Percentiles rank a stretch among this genome's conserved stretches.
Evolutionary conservation across 2,888 invertebrate genomes (phyloP).

Genomic region (Brachyopa scutellaris): DNA sequence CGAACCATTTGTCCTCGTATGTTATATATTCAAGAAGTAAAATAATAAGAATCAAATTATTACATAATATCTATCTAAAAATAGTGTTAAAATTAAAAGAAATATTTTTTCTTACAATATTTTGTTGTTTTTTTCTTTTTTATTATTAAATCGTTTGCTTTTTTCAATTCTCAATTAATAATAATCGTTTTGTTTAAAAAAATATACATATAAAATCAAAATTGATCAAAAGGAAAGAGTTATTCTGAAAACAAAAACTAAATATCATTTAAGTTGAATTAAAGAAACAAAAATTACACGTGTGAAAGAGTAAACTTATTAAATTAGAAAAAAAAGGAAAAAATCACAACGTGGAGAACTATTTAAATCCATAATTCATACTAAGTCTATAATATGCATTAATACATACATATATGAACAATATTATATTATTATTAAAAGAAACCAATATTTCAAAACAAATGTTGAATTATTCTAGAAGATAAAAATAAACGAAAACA

Average conservation of each 20-base stretch:
- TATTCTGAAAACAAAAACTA: slow-evolving; percentile 4
- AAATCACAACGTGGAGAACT: slow-evolving; percentile 52
- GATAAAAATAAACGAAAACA: slow-evolving; percentile 58
- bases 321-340: slow-evolving; percentile 11
- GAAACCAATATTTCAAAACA: slow-evolving; percentile 44
- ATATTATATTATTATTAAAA: slow-evolving; percentile 53
- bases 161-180: background rate
- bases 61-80: slow-evolving; percentile 13
- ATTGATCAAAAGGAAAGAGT: background rate
- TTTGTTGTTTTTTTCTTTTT: slow-evolving; percentile 10
- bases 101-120: slow-evolving; percentile 1
- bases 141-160: background rate
- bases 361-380: slow-evolving; percentile 61
- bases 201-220: background rate
- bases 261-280: slow-evolving; percentile 47
- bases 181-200: slow-evolving; percentile 4
- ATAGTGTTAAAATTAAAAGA: slow-evolving; percentile 28
- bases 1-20: slow-evolving; percentile 4
- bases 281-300: background rate
- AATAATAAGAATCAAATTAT: slow-evolving; percentile 34
- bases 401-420: slow-evolving; percentile 57
- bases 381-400: slow-evolving; percentile 65
- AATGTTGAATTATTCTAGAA: slow-evolving; percentile 71
- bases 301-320: slow-evolving; percentile 34
- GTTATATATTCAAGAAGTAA: slow-evolving; percentile 18